Percentiles rank a stretch among this genome's conserved stretches.
Evolutionary conservation across 2,797 vertebrate species (phyloP).

Genomic region (Nasua narica): DNA sequence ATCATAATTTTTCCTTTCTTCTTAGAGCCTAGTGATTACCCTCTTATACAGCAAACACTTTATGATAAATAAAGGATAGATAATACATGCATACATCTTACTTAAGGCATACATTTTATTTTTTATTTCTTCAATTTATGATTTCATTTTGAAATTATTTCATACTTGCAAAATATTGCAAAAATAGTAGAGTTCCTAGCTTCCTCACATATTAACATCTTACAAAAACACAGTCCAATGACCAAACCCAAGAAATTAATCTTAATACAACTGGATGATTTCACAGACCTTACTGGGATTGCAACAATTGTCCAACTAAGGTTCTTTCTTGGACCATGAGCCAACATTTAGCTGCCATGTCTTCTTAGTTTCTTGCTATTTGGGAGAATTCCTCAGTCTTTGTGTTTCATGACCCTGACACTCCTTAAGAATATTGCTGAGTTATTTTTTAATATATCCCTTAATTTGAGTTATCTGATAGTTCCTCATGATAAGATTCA

Average conservation of each 20-base stretch:
- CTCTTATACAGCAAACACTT: not conserved
- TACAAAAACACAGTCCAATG: not conserved
- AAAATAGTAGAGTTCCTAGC: not conserved
- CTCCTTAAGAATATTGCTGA: not conserved
- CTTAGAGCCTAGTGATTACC: not conserved
- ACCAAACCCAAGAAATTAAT: not conserved
- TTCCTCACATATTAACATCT: not conserved
- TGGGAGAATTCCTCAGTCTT: not conserved
- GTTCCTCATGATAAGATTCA: not conserved
- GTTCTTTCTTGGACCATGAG: not conserved
- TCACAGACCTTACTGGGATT: not conserved
- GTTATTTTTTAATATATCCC: not conserved
- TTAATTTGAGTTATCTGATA: not conserved
- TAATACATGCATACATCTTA: not conserved
- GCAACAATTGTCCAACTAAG: not conserved
- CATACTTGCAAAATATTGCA: not conserved
- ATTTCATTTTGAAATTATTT: conserved; percentile 33
- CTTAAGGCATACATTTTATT: not conserved
- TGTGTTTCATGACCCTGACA: not conserved
- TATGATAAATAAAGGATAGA: not conserved
- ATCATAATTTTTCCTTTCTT: not conserved
- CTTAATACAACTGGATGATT: not conserved
- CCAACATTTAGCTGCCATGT: not conserved
- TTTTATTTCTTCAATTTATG: not conserved
- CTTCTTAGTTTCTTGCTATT: not conserved